Evolutionary conservation across 2,113 vertebrate species (phyloP).

Genomic region (Vulpes lagopus): DNA sequence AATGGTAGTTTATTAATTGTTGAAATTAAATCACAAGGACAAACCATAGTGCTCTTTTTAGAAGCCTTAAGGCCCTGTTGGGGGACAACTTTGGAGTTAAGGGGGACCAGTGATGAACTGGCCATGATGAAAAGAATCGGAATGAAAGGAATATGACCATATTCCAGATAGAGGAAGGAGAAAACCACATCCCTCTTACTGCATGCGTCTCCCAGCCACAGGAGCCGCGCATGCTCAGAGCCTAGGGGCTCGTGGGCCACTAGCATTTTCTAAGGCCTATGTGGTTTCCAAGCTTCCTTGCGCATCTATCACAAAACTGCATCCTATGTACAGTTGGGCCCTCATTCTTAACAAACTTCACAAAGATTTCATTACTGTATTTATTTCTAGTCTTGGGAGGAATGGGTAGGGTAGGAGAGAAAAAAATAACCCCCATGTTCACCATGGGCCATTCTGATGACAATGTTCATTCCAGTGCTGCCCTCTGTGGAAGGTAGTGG

Average conservation of each 20-base stretch:
- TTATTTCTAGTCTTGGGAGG: neutral
- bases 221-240: neutral
- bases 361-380: neutral
- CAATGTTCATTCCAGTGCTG: neutral
- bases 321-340: neutral
- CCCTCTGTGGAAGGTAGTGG: neutral
- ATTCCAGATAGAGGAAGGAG: neutral
- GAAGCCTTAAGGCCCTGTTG: neutral
- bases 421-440: neutral
- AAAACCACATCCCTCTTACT: neutral
- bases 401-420: neutral
- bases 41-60: conserved; percentile 11
- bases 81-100: neutral
- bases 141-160: neutral
- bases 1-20: neutral
- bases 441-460: neutral
- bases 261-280: neutral
- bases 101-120: neutral
- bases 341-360: neutral
- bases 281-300: neutral
- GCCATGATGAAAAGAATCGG: neutral
- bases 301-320: neutral
- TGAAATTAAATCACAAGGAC: conserved; percentile 45
- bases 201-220: fast-evolving
- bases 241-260: fast-evolving